Base-by-base conservation (phyloP, 2,888 invertebrate genomes). In the Cheilosia soror region DNA sequence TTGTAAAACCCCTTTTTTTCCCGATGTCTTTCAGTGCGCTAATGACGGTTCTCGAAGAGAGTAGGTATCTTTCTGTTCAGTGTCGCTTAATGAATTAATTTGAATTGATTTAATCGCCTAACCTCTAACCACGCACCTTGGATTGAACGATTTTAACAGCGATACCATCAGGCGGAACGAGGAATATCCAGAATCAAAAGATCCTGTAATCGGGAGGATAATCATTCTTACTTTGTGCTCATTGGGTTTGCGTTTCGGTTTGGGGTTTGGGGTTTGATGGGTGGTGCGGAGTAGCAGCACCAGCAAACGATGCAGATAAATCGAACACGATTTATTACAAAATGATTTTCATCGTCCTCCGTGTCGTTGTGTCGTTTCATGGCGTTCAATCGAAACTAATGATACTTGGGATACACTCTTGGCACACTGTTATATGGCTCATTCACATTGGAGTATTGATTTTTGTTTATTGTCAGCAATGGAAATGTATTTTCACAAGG, bases 251-350 rank as follows among this genome's bases (percentile, higher is more conserved):
- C 13, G 13, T 42, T 53, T 20, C n/a, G 47, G 47, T 47, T 47
- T 44, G 44, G 44, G 33, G 33, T 7, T 33, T 7, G 13, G 29
- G 7, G 11, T 37, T 31, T n/a, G n/a, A n/a, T n/a, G 20, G 31
- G 37, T 51, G 40, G 42, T 5, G 20, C 33, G 7, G n/a, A 27
- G 11, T 11, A n/a, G n/a, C 37, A 37, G 58, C 29, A 49, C 37
- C 31, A 44, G 51, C 44, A 77, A 85, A 81, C 47, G 80, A 27
- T 76, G 71, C 44, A 68, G 68, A 85, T 81, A 77, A 85, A 85
- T 85, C 81, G 81, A 81, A 81, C 76, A 68, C 81, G 76, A 85
- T 85, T 85, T 81, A 81, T 76, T 76, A 77, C 72, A 72, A 72
- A 77, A 72, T 72, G 55, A 81, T 85, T 80, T 73, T 68, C 68